These are phyloP conservation scores for Stomorhina lunata DNA, from an alignment of 2,888 invertebrate species.

Conservation along the genomic window DNA sequence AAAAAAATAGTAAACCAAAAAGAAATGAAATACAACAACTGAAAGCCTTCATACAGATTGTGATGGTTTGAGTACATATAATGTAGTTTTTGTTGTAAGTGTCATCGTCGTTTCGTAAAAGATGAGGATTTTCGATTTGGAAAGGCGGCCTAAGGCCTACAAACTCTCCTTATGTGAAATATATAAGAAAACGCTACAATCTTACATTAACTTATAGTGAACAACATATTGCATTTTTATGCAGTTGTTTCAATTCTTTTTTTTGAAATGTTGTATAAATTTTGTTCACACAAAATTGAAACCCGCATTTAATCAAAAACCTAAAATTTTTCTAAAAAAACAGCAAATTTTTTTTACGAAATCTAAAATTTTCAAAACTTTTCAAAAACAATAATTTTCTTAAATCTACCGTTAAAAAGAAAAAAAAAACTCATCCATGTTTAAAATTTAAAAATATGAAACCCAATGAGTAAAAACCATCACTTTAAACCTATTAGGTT, in stretches of 20 bases:
- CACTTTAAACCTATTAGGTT: conserved; percentile 53
- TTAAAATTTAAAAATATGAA: neutral
- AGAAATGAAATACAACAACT: conserved; percentile 11
- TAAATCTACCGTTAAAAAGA: neutral
- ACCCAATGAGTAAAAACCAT: conserved; percentile 14
- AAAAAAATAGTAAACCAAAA: neutral
- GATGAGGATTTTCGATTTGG: neutral
- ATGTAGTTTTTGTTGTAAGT: conserved; percentile 16
- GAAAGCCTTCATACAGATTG: neutral
- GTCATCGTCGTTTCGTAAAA: neutral
- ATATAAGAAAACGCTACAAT: neutral
- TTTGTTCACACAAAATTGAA: conserved; percentile 15
- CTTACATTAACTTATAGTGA: neutral
- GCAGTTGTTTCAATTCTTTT: neutral
- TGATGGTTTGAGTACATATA: conserved; percentile 17
- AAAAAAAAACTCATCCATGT: neutral
- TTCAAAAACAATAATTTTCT: neutral
- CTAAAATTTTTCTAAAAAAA: neutral
- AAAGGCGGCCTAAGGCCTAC: conserved; percentile 17
- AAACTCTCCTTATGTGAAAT: neutral
- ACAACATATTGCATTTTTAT: neutral
- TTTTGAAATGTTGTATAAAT: conserved; percentile 25
- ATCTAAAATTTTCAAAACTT: neutral
- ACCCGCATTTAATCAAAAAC: conserved; percentile 21
- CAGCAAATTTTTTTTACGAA: neutral